A percentile compares a stretch with the other conserved stretches of the same genome.
phyloP scores from a whole-genome alignment of 2,113 vertebrate genomes.

The Lagenorhynchus albirostris region DNA sequence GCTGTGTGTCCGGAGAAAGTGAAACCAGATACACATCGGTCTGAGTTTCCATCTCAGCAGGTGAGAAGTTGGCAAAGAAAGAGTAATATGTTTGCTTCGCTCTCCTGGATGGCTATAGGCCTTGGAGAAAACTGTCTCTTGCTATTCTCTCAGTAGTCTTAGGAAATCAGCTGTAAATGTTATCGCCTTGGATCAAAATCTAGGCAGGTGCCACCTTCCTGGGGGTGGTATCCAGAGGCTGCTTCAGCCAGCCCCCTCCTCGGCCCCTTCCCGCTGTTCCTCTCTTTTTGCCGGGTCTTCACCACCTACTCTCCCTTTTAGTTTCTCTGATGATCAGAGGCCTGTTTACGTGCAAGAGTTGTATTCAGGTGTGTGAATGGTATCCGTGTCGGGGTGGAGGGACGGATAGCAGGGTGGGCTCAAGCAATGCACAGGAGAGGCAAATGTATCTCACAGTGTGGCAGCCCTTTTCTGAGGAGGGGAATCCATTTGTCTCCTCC shows the following conservation, averaged over 20 bases:
- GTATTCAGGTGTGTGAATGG: background rate
- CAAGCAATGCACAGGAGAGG: background rate
- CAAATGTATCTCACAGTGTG: background rate
- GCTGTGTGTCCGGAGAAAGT: background rate
- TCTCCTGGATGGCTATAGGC: background rate
- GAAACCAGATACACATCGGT: background rate
- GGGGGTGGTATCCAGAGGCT: background rate
- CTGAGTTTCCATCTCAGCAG: background rate
- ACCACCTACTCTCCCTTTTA: background rate
- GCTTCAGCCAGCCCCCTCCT: background rate
- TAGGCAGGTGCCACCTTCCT: background rate
- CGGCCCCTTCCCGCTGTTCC: fast-evolving
- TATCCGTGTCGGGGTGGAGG: background rate
- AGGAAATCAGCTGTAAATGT: background rate
- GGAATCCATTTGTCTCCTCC: background rate
- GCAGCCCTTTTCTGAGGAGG: background rate
- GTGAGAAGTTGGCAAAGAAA: background rate
- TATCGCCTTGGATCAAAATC: background rate
- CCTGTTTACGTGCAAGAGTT: background rate
- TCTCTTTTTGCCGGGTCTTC: background rate
- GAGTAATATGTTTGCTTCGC: background rate
- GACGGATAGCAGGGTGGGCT: background rate
- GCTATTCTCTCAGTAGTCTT: background rate
- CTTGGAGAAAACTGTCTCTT: background rate
- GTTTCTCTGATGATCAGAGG: background rate